Percentiles rank a stretch among this genome's conserved stretches.
Conservation (phyloP, 2,113 vertebrate genomes). For the Bungarus multicinctus region DNA sequence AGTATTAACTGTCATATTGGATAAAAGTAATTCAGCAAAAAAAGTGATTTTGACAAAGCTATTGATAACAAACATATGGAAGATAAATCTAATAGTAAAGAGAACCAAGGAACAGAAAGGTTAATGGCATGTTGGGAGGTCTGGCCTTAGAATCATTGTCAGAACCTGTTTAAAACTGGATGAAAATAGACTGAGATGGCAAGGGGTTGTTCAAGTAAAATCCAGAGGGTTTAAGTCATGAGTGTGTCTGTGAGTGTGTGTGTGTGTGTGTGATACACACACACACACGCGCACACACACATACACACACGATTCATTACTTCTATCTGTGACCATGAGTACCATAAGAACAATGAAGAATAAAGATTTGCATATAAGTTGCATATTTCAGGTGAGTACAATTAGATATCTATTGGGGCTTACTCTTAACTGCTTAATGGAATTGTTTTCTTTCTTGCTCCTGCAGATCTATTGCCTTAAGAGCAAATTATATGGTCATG, state of each 20-base stretch:
- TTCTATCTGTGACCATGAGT: not conserved
- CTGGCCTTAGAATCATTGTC: not conserved
- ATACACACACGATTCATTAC: too few species aligned
- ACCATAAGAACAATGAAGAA: not conserved
- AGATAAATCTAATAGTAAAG: constrained; percentile 16
- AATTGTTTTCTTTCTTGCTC: not conserved
- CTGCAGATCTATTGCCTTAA: not conserved
- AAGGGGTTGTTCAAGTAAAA: not conserved
- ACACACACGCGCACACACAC: too few species aligned
- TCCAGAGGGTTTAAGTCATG: not conserved
- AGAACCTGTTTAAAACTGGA: not conserved
- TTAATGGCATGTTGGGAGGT: not conserved
- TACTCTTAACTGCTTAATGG: not conserved
- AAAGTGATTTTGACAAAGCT: constrained; percentile 13
- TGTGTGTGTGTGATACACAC: too few species aligned
- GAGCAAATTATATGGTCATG: not conserved
- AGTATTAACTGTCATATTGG: not conserved
- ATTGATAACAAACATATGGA: constrained; percentile 4
- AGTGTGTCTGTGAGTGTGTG: too few species aligned
- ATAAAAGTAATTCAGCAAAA: constrained; percentile 8
- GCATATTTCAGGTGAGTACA: not conserved
- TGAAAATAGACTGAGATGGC: not conserved
- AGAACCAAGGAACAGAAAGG: constrained; percentile 12
- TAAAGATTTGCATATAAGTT: not conserved
- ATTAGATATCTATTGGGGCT: not conserved